These are phyloP conservation scores for Cerastis leucographa DNA, from an alignment of 2,888 invertebrate species.

Conservation along the genomic window DNA sequence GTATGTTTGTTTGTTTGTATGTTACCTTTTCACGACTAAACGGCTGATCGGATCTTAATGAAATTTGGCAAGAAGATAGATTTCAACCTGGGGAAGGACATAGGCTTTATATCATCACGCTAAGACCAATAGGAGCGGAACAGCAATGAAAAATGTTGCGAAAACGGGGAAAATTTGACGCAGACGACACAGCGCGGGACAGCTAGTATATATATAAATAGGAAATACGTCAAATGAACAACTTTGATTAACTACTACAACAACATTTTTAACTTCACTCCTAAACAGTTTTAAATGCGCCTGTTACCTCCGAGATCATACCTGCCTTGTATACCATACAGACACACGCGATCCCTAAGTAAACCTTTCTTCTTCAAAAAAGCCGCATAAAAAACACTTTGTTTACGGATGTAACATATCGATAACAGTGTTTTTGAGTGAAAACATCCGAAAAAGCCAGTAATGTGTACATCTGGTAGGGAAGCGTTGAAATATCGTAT, in stretches of 20 bases:
- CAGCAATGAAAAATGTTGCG: no score
- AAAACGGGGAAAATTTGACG: no score
- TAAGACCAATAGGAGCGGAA: no score
- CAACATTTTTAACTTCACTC: not conserved
- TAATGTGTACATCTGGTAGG: slow-evolving; percentile 67
- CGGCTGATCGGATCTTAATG: no score
- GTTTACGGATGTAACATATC: slow-evolving; percentile 68
- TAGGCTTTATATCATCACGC: no score
- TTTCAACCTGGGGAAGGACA: no score
- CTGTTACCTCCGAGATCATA: slow-evolving; percentile 10
- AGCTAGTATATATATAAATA: no score
- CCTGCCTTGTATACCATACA: slow-evolving; percentile 15
- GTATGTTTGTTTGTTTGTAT: no score
- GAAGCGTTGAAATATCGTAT: slow-evolving; percentile 64
- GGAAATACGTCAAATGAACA: no score
- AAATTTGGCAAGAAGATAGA: no score
- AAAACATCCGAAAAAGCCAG: slow-evolving; percentile 63
- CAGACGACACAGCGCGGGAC: no score
- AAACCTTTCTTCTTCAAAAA: slow-evolving; percentile 42
- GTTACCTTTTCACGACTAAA: no score
- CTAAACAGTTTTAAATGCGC: not conserved
- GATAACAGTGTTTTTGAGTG: slow-evolving; percentile 62
- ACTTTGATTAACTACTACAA: not conserved
- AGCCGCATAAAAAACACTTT: slow-evolving; percentile 51
- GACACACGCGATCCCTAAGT: slow-evolving; percentile 32